A percentile compares a stretch with the other conserved stretches of the same genome.
Conservation (phyloP, 2,888 invertebrate species). For the Acleris holmiana region DNA sequence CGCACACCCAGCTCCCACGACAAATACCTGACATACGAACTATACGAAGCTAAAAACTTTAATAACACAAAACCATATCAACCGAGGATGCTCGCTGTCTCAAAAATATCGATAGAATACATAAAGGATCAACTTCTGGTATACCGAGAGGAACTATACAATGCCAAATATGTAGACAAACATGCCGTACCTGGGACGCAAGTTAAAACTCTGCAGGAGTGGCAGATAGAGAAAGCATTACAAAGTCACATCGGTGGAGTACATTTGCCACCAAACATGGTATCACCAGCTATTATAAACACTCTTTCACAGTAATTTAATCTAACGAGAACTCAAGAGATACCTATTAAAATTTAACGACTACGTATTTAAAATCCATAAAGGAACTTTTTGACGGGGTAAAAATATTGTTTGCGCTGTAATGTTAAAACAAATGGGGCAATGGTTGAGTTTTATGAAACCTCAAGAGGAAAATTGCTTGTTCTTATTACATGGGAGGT, state of each 20-base stretch:
- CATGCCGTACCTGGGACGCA: slow-evolving; percentile 67
- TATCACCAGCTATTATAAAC: too few relatives aligned
- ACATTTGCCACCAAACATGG: slow-evolving; percentile 37
- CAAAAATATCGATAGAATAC: slow-evolving; percentile 68
- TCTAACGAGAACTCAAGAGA: too few relatives aligned
- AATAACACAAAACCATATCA: slow-evolving; percentile 52
- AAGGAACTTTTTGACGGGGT: too few relatives aligned
- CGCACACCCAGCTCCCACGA: slow-evolving; percentile 64
- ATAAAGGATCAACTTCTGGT: slow-evolving; percentile 64
- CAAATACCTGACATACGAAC: slow-evolving; percentile 63
- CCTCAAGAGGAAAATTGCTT: too few relatives aligned
- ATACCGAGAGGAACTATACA: slow-evolving; percentile 62
- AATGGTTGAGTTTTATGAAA: too few relatives aligned
- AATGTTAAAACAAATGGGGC: too few relatives aligned
- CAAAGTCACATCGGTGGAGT: slow-evolving; percentile 42
- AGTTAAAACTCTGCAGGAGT: slow-evolving; percentile 69
- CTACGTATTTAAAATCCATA: too few relatives aligned
- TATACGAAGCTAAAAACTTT: slow-evolving; percentile 67
- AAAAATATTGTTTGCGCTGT: too few relatives aligned
- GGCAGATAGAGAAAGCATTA: slow-evolving; percentile 69
- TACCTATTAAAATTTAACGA: too few relatives aligned
- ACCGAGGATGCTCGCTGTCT: slow-evolving; percentile 65
- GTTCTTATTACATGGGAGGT: too few relatives aligned
- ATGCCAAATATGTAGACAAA: slow-evolving; percentile 62
- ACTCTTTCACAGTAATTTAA: too few relatives aligned